Conservation (phyloP, 2,888 invertebrate species). For the Pristionchus arcanus region DNA sequence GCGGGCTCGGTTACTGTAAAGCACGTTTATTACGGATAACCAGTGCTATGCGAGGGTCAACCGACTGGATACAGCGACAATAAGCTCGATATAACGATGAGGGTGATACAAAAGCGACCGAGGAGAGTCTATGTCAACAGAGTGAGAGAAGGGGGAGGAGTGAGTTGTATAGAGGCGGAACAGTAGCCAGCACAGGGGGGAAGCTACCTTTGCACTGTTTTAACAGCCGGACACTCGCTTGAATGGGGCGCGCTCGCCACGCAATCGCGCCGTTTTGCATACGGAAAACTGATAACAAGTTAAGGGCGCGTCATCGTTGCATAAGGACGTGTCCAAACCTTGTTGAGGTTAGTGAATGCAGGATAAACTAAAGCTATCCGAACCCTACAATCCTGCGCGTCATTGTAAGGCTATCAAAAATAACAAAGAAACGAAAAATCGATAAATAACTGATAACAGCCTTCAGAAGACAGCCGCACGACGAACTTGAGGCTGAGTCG, state of each 20-base stretch:
- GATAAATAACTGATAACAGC: not conserved
- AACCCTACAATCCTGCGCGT: not conserved
- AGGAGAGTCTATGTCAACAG: slow-evolving; percentile 46
- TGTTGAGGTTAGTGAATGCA: not conserved
- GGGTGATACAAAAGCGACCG: slow-evolving; percentile 41
- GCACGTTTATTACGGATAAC: not conserved
- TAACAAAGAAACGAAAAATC: not conserved
- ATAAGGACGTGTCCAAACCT: not conserved
- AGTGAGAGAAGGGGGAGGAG: not conserved
- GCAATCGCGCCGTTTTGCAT: slow-evolving; percentile 21
- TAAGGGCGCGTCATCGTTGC: slow-evolving; percentile 36
- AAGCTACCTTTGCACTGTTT: slow-evolving; percentile 46
- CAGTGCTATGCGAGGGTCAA: not conserved
- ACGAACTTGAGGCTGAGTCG: not conserved
- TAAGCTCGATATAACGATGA: slow-evolving; percentile 29
- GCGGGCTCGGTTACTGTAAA: slow-evolving; percentile 45
- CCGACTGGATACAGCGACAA: not conserved
- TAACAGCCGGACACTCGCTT: slow-evolving; percentile 45
- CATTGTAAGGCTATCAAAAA: not conserved
- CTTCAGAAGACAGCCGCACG: not conserved
- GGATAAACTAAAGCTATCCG: no score
- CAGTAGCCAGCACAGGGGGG: slow-evolving; percentile 29
- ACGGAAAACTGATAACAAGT: slow-evolving; percentile 36
- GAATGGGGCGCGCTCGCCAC: not conserved
- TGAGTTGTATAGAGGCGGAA: slow-evolving; percentile 45